These are phyloP conservation scores for Geococcyx californianus DNA, from an alignment of 2,113 vertebrate species.

Conservation along the genomic window DNA sequence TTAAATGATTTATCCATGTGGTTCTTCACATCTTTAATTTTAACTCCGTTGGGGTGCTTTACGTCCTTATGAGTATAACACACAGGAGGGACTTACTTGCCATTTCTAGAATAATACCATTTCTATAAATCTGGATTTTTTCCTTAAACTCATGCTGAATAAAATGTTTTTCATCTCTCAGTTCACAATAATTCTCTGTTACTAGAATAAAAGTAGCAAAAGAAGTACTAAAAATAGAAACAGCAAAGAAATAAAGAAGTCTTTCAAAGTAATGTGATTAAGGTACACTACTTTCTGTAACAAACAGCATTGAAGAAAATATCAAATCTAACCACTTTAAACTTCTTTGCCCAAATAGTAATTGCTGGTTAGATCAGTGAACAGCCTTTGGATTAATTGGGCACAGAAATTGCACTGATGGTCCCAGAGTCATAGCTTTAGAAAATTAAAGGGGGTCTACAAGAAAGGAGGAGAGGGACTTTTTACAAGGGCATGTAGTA, in stretches of 20 bases:
- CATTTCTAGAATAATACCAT: background rate
- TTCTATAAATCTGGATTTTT: slow-evolving; percentile 44
- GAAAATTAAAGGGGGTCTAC: background rate
- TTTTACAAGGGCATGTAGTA: too few relatives aligned
- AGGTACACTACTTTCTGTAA: background rate
- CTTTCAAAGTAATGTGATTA: background rate
- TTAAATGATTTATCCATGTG: background rate
- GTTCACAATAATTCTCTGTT: background rate
- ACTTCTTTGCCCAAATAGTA: background rate
- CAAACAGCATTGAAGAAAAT: background rate
- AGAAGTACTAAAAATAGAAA: background rate
- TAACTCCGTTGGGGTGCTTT: background rate
- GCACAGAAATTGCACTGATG: background rate
- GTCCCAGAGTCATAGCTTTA: background rate
- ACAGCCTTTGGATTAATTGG: background rate
- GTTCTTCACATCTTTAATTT: background rate
- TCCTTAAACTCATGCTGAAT: background rate
- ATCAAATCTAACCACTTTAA: background rate
- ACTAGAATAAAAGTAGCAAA: background rate
- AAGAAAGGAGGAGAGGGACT: too few relatives aligned
- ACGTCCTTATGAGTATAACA: slow-evolving; percentile 36
- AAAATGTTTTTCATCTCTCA: background rate
- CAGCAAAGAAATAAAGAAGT: background rate
- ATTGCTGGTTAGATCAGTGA: background rate
- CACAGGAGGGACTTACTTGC: background rate